Conservation (phyloP, 2,888 invertebrate species). For the Frankliniella fusca region DNA sequence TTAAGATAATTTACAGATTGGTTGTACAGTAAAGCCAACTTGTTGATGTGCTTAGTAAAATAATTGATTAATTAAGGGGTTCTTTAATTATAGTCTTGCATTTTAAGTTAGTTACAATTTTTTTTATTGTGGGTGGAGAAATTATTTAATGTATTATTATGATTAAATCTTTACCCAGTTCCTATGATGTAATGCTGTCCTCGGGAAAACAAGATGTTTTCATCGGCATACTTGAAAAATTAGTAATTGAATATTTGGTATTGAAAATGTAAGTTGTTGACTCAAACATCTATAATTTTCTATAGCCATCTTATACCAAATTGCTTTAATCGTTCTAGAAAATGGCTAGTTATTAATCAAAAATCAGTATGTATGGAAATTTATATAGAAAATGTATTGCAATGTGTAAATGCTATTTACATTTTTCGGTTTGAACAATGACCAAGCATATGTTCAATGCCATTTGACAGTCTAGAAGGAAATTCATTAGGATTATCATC, state of each 20-base stretch:
- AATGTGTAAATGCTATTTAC: too few relatives aligned
- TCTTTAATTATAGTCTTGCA: neutral
- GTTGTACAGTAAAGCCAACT: neutral
- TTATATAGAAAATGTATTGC: too few relatives aligned
- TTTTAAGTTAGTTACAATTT: neutral
- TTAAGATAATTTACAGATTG: neutral
- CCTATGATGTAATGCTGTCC: neutral
- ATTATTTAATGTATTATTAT: neutral
- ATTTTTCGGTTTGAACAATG: too few relatives aligned
- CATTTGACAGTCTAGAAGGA: too few relatives aligned
- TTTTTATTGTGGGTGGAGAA: constrained; percentile 8
- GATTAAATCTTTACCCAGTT: neutral
- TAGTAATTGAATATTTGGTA: neutral
- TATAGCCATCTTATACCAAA: too few relatives aligned
- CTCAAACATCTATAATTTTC: too few relatives aligned
- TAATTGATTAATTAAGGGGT: neutral
- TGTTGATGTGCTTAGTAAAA: neutral
- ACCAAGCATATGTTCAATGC: too few relatives aligned
- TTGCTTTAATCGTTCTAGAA: too few relatives aligned
- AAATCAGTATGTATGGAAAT: too few relatives aligned
- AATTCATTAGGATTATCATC: too few relatives aligned
- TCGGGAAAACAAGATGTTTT: neutral
- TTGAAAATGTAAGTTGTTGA: too few relatives aligned
- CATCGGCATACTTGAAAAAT: neutral
- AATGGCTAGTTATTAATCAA: too few relatives aligned